These are phyloP conservation scores for Caloenas nicobarica DNA, from an alignment of 2,113 vertebrate genomes.

Conservation along the genomic window DNA sequence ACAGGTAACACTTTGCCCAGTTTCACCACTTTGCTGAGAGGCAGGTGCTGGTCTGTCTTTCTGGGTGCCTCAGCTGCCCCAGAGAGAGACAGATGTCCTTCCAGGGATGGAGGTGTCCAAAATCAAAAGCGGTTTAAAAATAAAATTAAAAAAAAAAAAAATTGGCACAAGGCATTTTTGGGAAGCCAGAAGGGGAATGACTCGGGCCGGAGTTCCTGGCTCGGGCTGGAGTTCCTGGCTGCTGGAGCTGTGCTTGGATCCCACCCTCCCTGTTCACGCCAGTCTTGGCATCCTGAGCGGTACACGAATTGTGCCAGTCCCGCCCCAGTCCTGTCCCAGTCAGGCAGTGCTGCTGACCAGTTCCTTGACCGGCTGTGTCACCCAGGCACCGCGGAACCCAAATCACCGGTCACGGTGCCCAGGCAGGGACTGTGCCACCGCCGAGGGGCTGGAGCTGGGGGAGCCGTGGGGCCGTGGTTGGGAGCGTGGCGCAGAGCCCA, in stretches of 20 bases:
- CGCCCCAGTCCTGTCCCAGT: too few species aligned
- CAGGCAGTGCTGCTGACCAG: not conserved
- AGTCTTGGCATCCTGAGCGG: not conserved
- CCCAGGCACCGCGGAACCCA: not conserved
- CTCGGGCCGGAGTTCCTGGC: not conserved
- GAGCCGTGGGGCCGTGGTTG: too few species aligned
- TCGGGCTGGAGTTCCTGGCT: not conserved
- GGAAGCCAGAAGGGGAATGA: not conserved
- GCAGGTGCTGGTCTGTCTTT: not conserved
- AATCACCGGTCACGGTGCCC: accelerated
- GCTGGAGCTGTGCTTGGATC: not conserved
- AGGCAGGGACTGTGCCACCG: not conserved
- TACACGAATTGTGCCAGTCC: not conserved
- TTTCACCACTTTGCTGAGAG: accelerated
- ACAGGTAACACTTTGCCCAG: too few species aligned
- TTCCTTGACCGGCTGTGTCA: accelerated
- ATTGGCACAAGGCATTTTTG: not conserved
- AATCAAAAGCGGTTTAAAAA: not conserved
- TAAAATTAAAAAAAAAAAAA: not conserved
- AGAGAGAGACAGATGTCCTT: not conserved
- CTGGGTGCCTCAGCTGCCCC: not conserved
- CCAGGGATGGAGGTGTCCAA: not conserved
- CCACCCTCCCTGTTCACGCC: not conserved
- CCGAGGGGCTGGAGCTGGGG: not conserved
- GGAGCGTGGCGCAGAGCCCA: accelerated